These are phyloP conservation scores for Myiotriccus ornatus DNA, from an alignment of 2,797 vertebrate species.

Conservation along the genomic window DNA sequence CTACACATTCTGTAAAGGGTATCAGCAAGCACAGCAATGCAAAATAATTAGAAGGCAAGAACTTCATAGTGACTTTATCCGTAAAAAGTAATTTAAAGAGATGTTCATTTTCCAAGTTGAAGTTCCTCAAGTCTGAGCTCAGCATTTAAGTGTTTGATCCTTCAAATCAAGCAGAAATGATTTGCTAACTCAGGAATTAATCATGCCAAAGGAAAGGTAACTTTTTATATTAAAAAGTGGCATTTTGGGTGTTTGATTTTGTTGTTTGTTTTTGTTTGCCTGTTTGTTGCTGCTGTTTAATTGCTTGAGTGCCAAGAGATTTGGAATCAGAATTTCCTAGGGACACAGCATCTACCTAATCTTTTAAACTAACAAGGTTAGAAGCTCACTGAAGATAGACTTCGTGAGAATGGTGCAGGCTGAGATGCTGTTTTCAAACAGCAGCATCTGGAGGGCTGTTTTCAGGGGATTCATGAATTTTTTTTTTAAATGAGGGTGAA, in stretches of 20 bases:
- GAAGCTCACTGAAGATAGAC: background rate
- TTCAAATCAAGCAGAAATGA: background rate
- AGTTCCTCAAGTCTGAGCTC: background rate
- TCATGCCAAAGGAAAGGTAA: background rate
- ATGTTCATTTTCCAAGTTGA: background rate
- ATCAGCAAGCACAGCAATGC: background rate
- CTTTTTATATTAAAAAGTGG: background rate
- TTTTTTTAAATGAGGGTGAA: background rate
- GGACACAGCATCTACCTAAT: background rate
- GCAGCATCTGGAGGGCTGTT: background rate
- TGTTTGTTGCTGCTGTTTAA: background rate
- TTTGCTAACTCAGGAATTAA: background rate
- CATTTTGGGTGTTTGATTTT: background rate
- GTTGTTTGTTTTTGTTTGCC: too few species aligned
- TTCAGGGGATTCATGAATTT: background rate
- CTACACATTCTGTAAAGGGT: background rate
- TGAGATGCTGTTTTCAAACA: background rate
- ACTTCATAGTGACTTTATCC: background rate
- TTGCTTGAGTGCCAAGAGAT: background rate
- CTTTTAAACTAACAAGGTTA: background rate
- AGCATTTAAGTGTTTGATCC: background rate
- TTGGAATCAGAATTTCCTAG: background rate
- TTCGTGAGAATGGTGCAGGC: background rate
- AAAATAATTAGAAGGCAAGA: background rate
- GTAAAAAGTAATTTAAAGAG: background rate